Evolutionary conservation across 2,888 invertebrate species (phyloP).

Genomic region (Orthosia gracilis): DNA sequence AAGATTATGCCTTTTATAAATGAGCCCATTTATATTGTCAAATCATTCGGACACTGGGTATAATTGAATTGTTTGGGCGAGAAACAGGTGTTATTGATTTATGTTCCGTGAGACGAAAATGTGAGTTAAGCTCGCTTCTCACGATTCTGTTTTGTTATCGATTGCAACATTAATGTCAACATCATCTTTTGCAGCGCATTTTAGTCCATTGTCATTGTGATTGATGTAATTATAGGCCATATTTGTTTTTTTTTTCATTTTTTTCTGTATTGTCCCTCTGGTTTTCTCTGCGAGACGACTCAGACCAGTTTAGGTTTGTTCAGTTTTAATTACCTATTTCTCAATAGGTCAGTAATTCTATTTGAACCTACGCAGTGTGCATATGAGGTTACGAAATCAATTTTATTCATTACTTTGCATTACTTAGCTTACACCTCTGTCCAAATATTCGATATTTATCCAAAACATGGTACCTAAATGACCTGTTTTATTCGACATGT

Average conservation of each 20-base stretch:
- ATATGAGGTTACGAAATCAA: background rate
- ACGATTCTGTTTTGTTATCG: background rate
- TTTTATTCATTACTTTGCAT: background rate
- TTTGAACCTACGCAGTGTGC: too few relatives aligned
- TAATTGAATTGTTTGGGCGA: slow-evolving; percentile 44
- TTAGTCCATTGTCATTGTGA: too few relatives aligned
- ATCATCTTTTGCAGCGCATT: background rate
- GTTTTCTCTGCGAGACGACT: too few relatives aligned
- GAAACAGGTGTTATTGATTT: slow-evolving; percentile 56
- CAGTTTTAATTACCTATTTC: too few relatives aligned
- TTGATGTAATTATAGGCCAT: too few relatives aligned
- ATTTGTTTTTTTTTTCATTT: too few relatives aligned
- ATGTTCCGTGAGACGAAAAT: slow-evolving; percentile 29
- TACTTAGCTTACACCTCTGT: background rate
- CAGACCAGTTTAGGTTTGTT: too few relatives aligned
- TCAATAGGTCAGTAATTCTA: background rate
- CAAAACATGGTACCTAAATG: background rate
- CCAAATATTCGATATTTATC: background rate
- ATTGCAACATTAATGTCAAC: background rate
- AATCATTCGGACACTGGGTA: slow-evolving; percentile 35
- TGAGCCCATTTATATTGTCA: slow-evolving; percentile 48
- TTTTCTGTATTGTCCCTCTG: too few relatives aligned
- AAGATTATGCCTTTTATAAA: slow-evolving; percentile 31
- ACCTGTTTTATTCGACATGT: background rate
- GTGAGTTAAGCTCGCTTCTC: slow-evolving; percentile 12